Percentiles rank a stretch among this genome's conserved stretches.
Evolutionary conservation across 1,140 invertebrate species (phyloP).

Genomic region (Lysiphlebus fabarum): DNA sequence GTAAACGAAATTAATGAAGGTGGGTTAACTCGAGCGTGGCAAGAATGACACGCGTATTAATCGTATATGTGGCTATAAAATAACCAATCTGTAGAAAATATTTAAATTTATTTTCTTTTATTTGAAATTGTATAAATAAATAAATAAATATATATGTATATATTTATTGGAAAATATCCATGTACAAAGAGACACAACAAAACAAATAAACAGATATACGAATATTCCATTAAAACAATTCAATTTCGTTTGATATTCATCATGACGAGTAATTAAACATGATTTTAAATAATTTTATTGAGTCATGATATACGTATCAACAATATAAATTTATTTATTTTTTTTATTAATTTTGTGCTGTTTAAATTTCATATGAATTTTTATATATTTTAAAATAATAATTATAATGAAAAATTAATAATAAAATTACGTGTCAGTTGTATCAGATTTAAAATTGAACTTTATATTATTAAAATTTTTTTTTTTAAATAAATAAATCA

Average conservation of each 20-base stretch:
- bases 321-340: too few relatives aligned
- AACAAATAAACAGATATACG: not conserved
- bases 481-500: too few relatives aligned
- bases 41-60: constrained; percentile 14
- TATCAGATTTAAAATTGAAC: too few relatives aligned
- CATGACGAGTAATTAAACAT: constrained; percentile 4
- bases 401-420: too few relatives aligned
- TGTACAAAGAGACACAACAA: constrained; percentile 9
- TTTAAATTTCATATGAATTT: too few relatives aligned
- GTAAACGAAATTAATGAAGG: constrained; percentile 31
- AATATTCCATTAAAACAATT: constrained; percentile 5
- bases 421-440: too few relatives aligned
- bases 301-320: too few relatives aligned
- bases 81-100: not conserved
- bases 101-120: too few relatives aligned
- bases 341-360: too few relatives aligned
- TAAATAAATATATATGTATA: constrained; percentile 8
- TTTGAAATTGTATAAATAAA: not conserved
- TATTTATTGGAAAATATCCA: not conserved
- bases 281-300: not conserved
- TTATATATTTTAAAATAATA: too few relatives aligned
- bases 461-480: too few relatives aligned
- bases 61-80: constrained; percentile 22
- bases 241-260: constrained; percentile 6
- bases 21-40: constrained; percentile 12